Evolutionary conservation across 2,888 invertebrate species (phyloP), one percentile per base, ranked within the genome.

Genomic region (Parnassius orleans): DNA sequence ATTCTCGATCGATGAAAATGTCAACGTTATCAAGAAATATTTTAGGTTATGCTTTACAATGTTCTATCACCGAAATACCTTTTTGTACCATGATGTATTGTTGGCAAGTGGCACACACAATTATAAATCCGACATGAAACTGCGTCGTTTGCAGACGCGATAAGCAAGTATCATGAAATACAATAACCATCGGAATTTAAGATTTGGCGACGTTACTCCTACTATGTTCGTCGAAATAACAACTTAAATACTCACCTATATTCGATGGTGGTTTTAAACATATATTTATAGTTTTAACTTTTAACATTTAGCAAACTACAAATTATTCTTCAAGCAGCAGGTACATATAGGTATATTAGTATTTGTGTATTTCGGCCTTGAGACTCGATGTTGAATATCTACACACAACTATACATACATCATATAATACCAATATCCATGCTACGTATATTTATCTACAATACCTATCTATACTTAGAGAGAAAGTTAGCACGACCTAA

Each of bases 311-410:
- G 77, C 69, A 76, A 80, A 74, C 74, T 79, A 64, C 66, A 67
- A 73, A 84, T 84, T 83, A 79, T 78, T 82, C 80, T 83, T 83
- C 83, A 79, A 77, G 77, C 74, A 78, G 66, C 79, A 82, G 79
- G 77, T 74, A 75, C 70, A 67, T 75, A 77, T 75, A 74, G 74
- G 82, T 77, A 74, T 83, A 81, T 77, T 55, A 59, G 78, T 87
- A 87, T 87, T 84, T 89, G 84, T 88, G 82, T 85, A 89, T 87
- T 90, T 89, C 88, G 90, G 90, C 91, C 91, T 91, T 91, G 90
- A 90, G 88, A 87, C 86, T 89, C 86, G 88, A 89, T 86, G 88
- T 88, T 84, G 86, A 86, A 87, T 88, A 88, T 86, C 86, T 88
- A 87, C 80, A 78, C 80, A 78, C 77, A 81, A 33, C 79, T 83